phyloP scores from a whole-genome alignment of 2,888 invertebrate species.

The Subacronicta megacephala region DNA sequence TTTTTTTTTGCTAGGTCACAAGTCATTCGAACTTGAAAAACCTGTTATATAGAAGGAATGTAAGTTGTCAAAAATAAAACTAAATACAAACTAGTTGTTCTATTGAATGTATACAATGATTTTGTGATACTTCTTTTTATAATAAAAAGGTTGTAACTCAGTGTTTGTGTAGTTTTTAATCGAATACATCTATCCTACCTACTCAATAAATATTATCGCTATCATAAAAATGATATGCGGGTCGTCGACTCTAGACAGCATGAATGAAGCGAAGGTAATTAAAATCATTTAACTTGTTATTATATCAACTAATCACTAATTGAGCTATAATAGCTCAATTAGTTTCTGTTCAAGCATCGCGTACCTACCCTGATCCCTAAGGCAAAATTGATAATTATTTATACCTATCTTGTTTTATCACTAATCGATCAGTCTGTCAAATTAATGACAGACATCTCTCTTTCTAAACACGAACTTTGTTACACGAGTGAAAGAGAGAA shows the following conservation, averaged over 20 bases:
- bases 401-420: too few relatives aligned
- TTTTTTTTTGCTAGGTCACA: background rate
- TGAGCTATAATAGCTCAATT: too few relatives aligned
- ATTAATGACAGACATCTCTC: slow-evolving; percentile 6
- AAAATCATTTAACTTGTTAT: too few relatives aligned
- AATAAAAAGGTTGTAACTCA: background rate
- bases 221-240: background rate
- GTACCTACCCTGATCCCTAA: too few relatives aligned
- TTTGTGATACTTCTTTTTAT: background rate
- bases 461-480: slow-evolving; percentile 1
- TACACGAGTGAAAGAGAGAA: slow-evolving; percentile 34
- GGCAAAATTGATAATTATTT: too few relatives aligned
- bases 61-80: background rate
- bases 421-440: too few relatives aligned
- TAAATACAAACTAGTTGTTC: background rate
- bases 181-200: too few relatives aligned
- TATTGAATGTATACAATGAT: background rate
- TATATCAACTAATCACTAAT: too few relatives aligned
- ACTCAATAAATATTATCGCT: background rate
- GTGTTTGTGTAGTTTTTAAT: background rate
- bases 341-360: too few relatives aligned
- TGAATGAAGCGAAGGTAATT: background rate
- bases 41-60: background rate
- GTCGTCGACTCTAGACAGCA: background rate
- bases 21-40: background rate